Percentiles rank a stretch among this genome's conserved stretches.
Conservation (phyloP, 2,797 vertebrate species). For the Protonibea diacanthus region DNA sequence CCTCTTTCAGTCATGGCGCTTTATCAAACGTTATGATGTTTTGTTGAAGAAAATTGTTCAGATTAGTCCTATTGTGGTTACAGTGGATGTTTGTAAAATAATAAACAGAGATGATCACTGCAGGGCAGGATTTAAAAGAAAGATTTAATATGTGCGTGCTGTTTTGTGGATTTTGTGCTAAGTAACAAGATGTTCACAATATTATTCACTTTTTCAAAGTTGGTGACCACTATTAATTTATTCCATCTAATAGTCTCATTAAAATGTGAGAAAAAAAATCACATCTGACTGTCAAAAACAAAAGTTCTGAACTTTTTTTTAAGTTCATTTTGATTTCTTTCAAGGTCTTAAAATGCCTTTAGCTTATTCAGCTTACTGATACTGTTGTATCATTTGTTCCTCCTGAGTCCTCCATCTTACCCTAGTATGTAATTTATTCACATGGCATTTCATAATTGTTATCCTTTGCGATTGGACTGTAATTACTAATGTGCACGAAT, state of each 20-base stretch:
- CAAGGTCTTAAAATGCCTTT: not conserved
- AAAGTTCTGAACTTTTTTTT: not conserved
- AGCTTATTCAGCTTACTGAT: not conserved
- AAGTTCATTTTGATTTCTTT: not conserved
- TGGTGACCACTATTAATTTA: not conserved
- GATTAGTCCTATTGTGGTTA: conserved; percentile 14
- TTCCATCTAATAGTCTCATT: not conserved
- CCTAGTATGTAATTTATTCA: conserved; percentile 38
- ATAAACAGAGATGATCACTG: not conserved
- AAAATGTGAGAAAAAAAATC: not conserved
- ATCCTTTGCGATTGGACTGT: conserved; percentile 26
- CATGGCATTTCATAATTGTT: conserved; percentile 34
- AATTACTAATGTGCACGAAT: conserved; percentile 53
- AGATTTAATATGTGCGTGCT: not conserved
- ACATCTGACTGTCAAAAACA: not conserved
- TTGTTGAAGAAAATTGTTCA: conserved; percentile 18
- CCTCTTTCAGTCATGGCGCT: conserved; percentile 17
- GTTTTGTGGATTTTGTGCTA: not conserved
- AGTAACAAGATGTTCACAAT: not conserved
- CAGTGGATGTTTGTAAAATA: conserved; percentile 18
- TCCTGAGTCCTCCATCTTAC: conserved; percentile 1
- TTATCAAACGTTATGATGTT: conserved; percentile 52
- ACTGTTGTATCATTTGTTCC: conserved; percentile 1
- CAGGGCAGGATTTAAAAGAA: not conserved
- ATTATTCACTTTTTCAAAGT: not conserved